Conservation (phyloP, 2,797 vertebrate species). For the Ibycter americanus region DNA sequence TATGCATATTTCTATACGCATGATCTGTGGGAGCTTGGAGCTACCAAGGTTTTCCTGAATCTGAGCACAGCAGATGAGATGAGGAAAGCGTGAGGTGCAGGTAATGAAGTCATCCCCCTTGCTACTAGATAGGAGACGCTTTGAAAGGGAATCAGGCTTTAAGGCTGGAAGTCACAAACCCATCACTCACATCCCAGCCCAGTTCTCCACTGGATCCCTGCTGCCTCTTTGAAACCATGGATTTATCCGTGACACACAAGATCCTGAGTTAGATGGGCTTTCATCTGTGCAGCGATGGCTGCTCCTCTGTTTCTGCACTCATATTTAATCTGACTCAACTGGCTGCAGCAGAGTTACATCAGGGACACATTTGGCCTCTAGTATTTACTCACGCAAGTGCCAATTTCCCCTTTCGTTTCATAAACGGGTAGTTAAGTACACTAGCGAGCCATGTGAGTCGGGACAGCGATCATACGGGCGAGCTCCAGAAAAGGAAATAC, state of each 20-base stretch:
- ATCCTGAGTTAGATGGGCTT: neutral
- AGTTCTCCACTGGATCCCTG: neutral
- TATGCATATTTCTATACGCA: too few species aligned
- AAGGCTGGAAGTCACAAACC: neutral
- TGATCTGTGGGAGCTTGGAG: neutral
- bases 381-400: neutral
- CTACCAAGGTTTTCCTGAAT: neutral
- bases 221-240: neutral
- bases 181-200: neutral
- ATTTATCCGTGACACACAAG: neutral
- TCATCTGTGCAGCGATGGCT: fast-evolving
- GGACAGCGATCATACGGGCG: neutral
- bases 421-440: neutral
- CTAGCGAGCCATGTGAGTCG: neutral
- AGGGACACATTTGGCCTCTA: neutral
- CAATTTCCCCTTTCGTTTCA: neutral
- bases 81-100: neutral
- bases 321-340: neutral
- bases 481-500: slow-evolving; percentile 21
- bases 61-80: fast-evolving
- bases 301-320: neutral
- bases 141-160: neutral
- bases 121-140: neutral
- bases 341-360: neutral
- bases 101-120: neutral